Percentiles rank a stretch among this genome's conserved stretches.
Conservation (phyloP, 2,113 vertebrate species). For the Podilymbus podiceps region DNA sequence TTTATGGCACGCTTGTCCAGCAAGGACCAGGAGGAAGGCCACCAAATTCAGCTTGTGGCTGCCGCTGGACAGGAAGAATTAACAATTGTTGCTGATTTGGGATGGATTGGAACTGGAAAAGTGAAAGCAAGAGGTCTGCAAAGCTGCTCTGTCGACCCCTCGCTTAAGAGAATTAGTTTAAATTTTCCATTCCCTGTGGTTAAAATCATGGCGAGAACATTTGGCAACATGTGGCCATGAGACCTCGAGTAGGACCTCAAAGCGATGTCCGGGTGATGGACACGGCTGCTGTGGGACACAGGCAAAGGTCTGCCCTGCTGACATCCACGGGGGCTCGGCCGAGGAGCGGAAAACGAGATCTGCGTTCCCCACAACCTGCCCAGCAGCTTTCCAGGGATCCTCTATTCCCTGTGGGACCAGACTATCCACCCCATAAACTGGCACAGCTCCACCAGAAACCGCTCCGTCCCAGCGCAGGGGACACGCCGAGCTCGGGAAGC, state of each 20-base stretch:
- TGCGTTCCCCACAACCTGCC: not conserved
- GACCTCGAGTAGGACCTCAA: not conserved
- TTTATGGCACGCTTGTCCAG: not conserved
- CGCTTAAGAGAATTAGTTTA: not conserved
- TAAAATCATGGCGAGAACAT: not conserved
- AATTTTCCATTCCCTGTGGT: not conserved
- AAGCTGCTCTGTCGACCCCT: not conserved
- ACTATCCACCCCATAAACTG: not conserved
- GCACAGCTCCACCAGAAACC: not conserved
- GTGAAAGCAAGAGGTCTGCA: not conserved
- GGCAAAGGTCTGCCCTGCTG: not conserved
- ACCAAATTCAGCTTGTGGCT: not conserved
- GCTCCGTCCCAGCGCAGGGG: not conserved
- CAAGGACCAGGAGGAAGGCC: not conserved
- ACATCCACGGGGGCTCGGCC: not conserved
- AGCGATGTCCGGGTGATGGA: not conserved
- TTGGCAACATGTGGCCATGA: not conserved
- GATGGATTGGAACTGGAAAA: not conserved
- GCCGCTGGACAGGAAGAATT: not conserved
- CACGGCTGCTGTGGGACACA: not conserved
- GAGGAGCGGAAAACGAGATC: not conserved
- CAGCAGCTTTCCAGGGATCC: conserved; percentile 24
- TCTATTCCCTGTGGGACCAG: not conserved
- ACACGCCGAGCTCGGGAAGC: fast-evolving
- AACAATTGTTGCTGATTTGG: not conserved